phyloP scores from a whole-genome alignment of 2,888 invertebrate genomes.

The Drosophila birchii region DNA sequence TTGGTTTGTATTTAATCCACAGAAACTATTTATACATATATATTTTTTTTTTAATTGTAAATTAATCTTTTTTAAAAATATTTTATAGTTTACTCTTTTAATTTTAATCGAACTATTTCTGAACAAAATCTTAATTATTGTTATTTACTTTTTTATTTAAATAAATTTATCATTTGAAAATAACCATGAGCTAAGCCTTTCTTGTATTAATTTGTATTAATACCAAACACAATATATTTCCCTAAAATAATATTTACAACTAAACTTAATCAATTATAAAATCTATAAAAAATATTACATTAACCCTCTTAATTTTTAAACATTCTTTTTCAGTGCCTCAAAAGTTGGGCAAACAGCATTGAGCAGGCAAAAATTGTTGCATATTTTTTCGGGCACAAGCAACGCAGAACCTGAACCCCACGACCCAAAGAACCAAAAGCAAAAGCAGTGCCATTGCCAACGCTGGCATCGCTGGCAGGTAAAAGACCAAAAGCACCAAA shows the following conservation, averaged over 20 bases:
- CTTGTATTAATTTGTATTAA: background rate
- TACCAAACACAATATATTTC: background rate
- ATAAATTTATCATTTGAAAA: background rate
- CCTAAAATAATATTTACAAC: background rate
- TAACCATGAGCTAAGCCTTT: background rate
- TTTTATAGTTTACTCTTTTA: background rate
- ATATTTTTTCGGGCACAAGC: conserved; percentile 50
- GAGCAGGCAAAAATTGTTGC: conserved; percentile 73
- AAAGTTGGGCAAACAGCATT: conserved; percentile 53
- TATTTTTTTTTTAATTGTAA: background rate
- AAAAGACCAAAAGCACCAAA: conserved; percentile 69
- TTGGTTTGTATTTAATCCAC: background rate
- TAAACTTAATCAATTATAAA: background rate
- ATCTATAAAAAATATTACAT: background rate
- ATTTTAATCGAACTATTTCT: background rate
- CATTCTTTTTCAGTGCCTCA: background rate
- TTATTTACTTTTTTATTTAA: background rate
- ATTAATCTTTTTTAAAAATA: background rate
- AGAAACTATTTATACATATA: background rate
- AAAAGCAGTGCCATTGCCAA: conserved; percentile 33
- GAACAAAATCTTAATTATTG: background rate
- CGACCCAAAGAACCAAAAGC: background rate
- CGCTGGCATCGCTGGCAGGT: conserved; percentile 60
- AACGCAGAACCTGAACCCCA: conserved; percentile 3
- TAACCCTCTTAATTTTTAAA: background rate